Conservation (phyloP, 2,797 vertebrate genomes). For the Vireo griseus region DNA sequence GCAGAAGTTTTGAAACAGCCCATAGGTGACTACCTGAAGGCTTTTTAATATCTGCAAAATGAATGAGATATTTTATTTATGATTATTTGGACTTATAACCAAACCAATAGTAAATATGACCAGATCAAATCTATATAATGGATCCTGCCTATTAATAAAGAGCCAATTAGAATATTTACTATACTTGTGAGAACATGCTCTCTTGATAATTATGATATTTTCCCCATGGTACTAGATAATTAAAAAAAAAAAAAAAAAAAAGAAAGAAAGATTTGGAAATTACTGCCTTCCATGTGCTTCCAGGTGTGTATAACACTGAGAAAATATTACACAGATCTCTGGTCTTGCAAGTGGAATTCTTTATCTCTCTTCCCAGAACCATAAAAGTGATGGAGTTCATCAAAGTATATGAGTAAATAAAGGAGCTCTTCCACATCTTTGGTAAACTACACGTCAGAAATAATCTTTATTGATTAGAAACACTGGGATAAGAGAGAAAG, state of each 20-base stretch:
- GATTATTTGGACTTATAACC: neutral
- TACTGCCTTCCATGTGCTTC: neutral
- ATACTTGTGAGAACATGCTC: conserved; percentile 73
- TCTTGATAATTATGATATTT: conserved; percentile 75
- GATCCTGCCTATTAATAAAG: conserved; percentile 73
- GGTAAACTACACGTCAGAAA: neutral
- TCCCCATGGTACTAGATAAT: neutral
- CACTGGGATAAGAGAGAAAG: neutral
- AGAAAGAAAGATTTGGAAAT: conserved; percentile 36
- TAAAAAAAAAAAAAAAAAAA: too few species aligned
- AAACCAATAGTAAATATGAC: conserved; percentile 68
- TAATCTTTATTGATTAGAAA: neutral
- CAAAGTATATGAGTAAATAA: neutral
- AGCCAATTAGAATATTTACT: conserved; percentile 77
- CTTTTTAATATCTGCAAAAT: conserved; percentile 70
- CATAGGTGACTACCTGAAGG: conserved; percentile 66
- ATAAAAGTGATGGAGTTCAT: neutral
- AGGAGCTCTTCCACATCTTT: neutral
- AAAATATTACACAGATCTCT: neutral
- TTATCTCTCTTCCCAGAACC: neutral
- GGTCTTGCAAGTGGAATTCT: neutral
- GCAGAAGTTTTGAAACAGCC: conserved; percentile 71
- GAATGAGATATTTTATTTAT: conserved; percentile 23
- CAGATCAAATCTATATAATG: conserved; percentile 58
- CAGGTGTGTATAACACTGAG: neutral